phyloP scores from a whole-genome alignment of 2,113 vertebrate genomes.

The Pterocles orientalis region DNA sequence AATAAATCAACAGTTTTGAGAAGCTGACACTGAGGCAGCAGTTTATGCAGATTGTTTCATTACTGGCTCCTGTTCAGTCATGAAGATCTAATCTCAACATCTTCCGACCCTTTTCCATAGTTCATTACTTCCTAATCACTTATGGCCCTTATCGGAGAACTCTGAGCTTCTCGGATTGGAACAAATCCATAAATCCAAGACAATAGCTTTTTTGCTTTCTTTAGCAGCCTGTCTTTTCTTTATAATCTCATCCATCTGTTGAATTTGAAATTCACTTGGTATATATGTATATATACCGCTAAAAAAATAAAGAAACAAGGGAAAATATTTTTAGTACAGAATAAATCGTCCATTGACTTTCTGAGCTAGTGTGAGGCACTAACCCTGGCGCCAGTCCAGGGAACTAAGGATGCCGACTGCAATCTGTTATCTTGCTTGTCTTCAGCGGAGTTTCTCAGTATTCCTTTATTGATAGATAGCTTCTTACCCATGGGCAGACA shows the following conservation, averaged over 20 bases:
- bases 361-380: background rate
- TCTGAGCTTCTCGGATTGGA: slow-evolving; percentile 28
- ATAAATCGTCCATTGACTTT: background rate
- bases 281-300: background rate
- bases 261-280: background rate
- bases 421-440: background rate
- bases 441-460: background rate
- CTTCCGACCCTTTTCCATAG: slow-evolving; percentile 41
- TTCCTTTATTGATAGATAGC: background rate
- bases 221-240: background rate
- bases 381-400: background rate
- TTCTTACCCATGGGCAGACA: background rate
- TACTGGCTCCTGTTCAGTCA: slow-evolving; percentile 6
- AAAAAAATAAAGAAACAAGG: background rate
- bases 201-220: slow-evolving; percentile 8
- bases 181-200: slow-evolving; percentile 67
- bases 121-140: slow-evolving; percentile 69
- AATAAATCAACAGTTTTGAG: slow-evolving; percentile 22
- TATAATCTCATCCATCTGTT: background rate
- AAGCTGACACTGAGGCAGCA: background rate
- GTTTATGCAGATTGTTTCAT: slow-evolving; percentile 44
- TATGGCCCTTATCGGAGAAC: slow-evolving; percentile 23
- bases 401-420: background rate
- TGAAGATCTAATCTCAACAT: slow-evolving; percentile 56
- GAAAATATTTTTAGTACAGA: background rate